These are phyloP conservation scores for Atta texana DNA, from an alignment of 1,140 invertebrate genomes.

Conservation along the genomic window DNA sequence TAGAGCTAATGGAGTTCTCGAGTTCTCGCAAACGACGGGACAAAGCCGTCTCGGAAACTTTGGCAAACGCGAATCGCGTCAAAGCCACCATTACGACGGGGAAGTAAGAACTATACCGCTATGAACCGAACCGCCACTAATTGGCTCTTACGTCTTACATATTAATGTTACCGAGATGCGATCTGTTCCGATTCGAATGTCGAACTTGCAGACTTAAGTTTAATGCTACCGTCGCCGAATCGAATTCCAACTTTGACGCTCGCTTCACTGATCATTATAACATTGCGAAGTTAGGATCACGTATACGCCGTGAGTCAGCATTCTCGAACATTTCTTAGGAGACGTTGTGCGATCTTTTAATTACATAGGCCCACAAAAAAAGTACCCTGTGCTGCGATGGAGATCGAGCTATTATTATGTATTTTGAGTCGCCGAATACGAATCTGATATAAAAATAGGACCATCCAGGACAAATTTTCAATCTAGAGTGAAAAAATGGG, in stretches of 20 bases:
- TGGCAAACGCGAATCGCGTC: conserved; percentile 63
- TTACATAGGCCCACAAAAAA: not conserved
- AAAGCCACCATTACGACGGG: conserved; percentile 60
- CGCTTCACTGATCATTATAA: conserved; percentile 48
- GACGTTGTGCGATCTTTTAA: not conserved
- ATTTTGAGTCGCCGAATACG: no score
- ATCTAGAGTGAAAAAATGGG: no score
- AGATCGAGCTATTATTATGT: no score
- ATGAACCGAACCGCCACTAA: conserved; percentile 68
- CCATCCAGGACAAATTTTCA: no score
- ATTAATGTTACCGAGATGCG: conserved; percentile 61
- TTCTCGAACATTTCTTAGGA: not conserved
- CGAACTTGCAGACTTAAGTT: conserved; percentile 49
- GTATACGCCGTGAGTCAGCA: conserved; percentile 19
- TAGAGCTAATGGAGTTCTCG: conserved; percentile 73
- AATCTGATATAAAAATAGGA: no score
- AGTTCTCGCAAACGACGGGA: conserved; percentile 72
- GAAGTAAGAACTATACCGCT: conserved; percentile 65
- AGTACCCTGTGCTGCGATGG: no score
- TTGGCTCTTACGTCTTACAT: conserved; percentile 69
- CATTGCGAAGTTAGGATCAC: conserved; percentile 43
- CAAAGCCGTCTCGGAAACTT: conserved; percentile 72
- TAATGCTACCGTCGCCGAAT: conserved; percentile 36
- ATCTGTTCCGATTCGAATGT: conserved; percentile 56
- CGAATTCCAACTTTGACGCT: conserved; percentile 58